Evolutionary conservation across 1,140 invertebrate species (phyloP), one percentile per base, ranked within the genome.

Genomic region (Pectinophora gossypiella): DNA sequence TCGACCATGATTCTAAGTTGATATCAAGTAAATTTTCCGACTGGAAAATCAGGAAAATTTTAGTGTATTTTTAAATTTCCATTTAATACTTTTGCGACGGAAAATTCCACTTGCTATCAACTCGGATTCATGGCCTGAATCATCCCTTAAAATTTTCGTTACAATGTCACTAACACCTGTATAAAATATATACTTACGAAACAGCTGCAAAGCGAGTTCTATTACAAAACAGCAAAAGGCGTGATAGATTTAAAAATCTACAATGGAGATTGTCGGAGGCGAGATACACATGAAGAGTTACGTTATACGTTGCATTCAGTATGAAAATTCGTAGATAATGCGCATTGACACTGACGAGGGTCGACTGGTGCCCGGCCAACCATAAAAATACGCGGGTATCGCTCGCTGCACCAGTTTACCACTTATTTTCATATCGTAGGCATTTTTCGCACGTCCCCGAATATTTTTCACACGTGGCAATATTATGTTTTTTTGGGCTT

Each of bases 371-470:
- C 59, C 56, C 68, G 67, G 51, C 61, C 68, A 79, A 49, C 71
- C 67, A 64, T 79, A 73, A 79, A 84, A 79, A 77, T 78, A 76
- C 70, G 53, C 56, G 64, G 67, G 60, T 83, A 75, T 75, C 77
- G 55, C 64, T 54, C 59, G 58, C 36, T 40, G 36, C 36, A 40
- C 36, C 36, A 27, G 69, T 71, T 76, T 68, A 79, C 72, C 70
- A 68, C 56, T 76, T 70, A 76, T 76, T 73, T 72, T 64, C 72
- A 76, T 70, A 76, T 12, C 1, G 36, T 7, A 15, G 15, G 36
- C 6, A 40, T 40, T 40, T 40, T 40, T 18, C 36, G 15, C 27
- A 32, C 27, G 27, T 32, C 9, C 27, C 27, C 27, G n/a, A n/a
- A 12, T 32, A 32, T 32, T 32, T 23, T 32, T n/a, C n/a, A n/a